Conservation (phyloP, 2,888 invertebrate species). For the Leptinotarsa haldemani region DNA sequence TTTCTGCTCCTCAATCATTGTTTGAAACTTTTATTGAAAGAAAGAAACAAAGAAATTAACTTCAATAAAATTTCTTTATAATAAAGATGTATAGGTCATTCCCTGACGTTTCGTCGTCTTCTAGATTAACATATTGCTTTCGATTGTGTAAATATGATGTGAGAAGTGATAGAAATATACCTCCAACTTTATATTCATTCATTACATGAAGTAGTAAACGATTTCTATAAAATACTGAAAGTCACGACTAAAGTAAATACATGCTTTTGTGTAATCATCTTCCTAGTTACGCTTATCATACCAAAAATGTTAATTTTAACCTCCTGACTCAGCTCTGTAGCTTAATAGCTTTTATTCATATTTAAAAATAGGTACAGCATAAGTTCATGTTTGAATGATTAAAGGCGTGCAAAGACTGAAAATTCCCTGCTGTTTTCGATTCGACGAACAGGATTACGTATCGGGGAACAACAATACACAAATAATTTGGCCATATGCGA, state of each 20-base stretch:
- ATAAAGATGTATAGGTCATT: too few relatives aligned
- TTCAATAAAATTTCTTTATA: too few relatives aligned
- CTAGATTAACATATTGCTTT: too few relatives aligned
- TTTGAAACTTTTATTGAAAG: too few relatives aligned
- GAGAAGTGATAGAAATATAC: background rate
- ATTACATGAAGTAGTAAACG: background rate
- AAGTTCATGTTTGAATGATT: background rate
- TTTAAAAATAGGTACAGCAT: background rate
- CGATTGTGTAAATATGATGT: too few relatives aligned
- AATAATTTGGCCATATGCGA: too few relatives aligned
- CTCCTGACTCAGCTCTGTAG: background rate
- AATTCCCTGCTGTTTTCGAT: background rate
- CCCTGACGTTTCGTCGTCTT: too few relatives aligned
- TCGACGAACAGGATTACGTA: background rate
- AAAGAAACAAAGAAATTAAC: too few relatives aligned
- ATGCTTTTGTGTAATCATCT: background rate
- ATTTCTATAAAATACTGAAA: background rate
- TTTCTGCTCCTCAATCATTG: too few relatives aligned
- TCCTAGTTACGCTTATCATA: background rate
- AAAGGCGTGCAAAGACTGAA: background rate
- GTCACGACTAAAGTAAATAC: background rate
- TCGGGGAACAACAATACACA: background rate
- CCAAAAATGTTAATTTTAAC: slow-evolving; percentile 6
- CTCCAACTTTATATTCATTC: background rate
- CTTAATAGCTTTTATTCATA: background rate